phyloP scores from a whole-genome alignment of 2,888 invertebrate genomes.

The Aspidiotus destructor region DNA sequence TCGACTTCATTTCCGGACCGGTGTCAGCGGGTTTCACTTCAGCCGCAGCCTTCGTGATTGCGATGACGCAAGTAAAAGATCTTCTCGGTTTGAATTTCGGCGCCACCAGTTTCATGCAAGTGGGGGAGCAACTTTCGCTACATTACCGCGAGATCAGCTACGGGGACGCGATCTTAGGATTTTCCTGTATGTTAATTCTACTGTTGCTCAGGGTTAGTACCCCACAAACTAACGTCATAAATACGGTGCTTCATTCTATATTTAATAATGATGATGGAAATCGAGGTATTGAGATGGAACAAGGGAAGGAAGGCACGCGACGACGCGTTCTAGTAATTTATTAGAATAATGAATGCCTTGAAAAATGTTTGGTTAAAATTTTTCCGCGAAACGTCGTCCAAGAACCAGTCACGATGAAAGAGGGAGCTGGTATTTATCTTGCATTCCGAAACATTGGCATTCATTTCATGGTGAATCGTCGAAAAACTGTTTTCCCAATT shows the following conservation, averaged over 20 bases:
- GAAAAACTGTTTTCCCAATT: too few species aligned
- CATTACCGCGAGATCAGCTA: slow-evolving; percentile 59
- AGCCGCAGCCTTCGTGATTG: slow-evolving; percentile 72
- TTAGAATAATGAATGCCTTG: too few species aligned
- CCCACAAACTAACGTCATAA: not conserved
- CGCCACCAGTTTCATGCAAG: slow-evolving; percentile 60
- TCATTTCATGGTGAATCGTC: too few species aligned
- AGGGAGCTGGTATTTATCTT: too few species aligned
- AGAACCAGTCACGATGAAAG: not conserved
- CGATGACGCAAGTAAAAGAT: slow-evolving; percentile 68
- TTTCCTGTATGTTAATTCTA: slow-evolving; percentile 58
- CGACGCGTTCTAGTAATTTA: too few species aligned
- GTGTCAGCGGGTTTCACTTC: slow-evolving; percentile 72
- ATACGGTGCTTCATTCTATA: too few species aligned
- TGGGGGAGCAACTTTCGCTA: slow-evolving; percentile 60
- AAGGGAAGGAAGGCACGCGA: too few species aligned
- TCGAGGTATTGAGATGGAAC: too few species aligned
- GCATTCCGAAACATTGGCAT: too few species aligned
- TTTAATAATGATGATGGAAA: too few species aligned
- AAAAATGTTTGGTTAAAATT: too few species aligned
- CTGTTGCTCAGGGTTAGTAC: slow-evolving; percentile 56
- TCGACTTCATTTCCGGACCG: slow-evolving; percentile 77
- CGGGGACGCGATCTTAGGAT: slow-evolving; percentile 61
- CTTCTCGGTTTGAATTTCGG: slow-evolving; percentile 59
- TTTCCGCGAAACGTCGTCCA: not conserved